A percentile compares a stretch with the other conserved stretches of the same genome.
Evolutionary conservation across 2,888 invertebrate species (phyloP).

Genomic region (Chymomyza caudatula): DNA sequence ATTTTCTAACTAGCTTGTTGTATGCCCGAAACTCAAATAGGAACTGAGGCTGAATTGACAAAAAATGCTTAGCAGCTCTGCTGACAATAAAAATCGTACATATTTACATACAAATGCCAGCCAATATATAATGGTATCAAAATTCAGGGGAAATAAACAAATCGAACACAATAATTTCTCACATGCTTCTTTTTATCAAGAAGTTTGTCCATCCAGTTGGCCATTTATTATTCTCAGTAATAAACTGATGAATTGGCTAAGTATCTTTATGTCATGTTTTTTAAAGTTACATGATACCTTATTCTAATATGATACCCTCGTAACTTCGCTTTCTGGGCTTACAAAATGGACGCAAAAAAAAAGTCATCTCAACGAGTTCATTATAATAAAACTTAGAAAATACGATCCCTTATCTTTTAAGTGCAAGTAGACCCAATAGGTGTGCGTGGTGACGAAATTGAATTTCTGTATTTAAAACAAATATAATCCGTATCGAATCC

Average conservation of each 20-base stretch:
- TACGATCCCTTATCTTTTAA: too few species aligned
- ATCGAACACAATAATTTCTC: not conserved
- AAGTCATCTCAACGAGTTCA: too few species aligned
- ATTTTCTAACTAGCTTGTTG: not conserved
- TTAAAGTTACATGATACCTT: too few species aligned
- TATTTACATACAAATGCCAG: constrained; percentile 6
- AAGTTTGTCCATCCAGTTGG: constrained; percentile 23
- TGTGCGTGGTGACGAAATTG: too few species aligned
- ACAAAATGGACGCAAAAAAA: not conserved
- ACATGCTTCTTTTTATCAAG: constrained; percentile 35
- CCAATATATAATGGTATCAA: constrained; percentile 4
- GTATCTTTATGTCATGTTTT: too few species aligned
- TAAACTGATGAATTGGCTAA: constrained; percentile 19
- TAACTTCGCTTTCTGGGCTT: not conserved
- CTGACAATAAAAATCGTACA: not conserved
- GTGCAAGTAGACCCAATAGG: too few species aligned
- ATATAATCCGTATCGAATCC: too few species aligned
- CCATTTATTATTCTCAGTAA: not conserved
- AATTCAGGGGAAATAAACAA: constrained; percentile 31
- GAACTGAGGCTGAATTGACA: not conserved
- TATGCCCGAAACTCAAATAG: constrained; percentile 28
- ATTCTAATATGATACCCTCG: too few species aligned
- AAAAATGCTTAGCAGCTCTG: not conserved
- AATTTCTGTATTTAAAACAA: too few species aligned
- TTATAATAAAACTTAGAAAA: too few species aligned